Evolutionary conservation across 2,888 invertebrate genomes (phyloP).

Genomic region (Drosophila anomalipes): DNA sequence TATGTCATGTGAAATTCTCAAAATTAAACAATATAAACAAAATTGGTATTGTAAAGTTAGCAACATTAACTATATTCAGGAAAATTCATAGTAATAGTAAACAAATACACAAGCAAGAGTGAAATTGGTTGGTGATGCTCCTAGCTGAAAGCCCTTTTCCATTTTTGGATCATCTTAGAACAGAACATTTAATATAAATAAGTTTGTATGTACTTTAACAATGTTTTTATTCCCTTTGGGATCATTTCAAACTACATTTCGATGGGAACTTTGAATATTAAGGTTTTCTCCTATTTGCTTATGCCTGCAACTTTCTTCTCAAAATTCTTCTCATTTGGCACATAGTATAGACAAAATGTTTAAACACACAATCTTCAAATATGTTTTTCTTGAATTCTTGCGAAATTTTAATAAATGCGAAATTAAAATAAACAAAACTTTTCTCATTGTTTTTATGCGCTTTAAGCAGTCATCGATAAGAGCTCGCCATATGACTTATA

Average conservation of each 20-base stretch:
- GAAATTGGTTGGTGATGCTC: background rate
- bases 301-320: background rate
- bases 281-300: background rate
- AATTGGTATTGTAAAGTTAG: background rate
- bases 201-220: background rate
- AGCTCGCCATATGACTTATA: slow-evolving; percentile 5
- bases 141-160: background rate
- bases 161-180: background rate
- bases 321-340: background rate
- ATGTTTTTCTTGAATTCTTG: slow-evolving; percentile 6
- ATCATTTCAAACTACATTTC: background rate
- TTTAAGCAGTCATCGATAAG: slow-evolving; percentile 19
- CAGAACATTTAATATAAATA: background rate
- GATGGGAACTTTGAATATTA: background rate
- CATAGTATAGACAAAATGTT: background rate
- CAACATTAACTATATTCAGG: background rate
- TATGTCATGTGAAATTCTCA: background rate
- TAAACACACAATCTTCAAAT: background rate
- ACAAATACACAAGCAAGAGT: background rate
- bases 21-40: background rate
- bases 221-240: background rate
- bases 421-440: slow-evolving; percentile 25
- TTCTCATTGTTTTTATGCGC: slow-evolving; percentile 13
- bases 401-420: slow-evolving; percentile 2
- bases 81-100: background rate